phyloP scores from a whole-genome alignment of 2,888 invertebrate genomes.

The Nematopogon swammerdamellus region DNA sequence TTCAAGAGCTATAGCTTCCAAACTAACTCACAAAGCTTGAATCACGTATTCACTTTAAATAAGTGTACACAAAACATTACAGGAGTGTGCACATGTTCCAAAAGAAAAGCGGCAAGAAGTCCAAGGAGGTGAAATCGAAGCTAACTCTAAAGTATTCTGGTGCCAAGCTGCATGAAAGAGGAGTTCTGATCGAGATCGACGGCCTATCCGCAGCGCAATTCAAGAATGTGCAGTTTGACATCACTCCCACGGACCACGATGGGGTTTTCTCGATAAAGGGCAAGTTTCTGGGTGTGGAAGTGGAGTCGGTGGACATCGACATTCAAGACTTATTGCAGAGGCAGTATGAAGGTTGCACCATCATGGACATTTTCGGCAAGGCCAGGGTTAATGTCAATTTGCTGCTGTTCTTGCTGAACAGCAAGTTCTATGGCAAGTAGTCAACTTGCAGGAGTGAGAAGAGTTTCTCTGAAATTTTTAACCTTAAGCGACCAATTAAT shows the following conservation, averaged over 20 bases:
- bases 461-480: not conserved
- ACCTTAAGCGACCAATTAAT: not conserved
- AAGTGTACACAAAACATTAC: too few species aligned
- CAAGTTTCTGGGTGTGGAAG: conserved; percentile 73
- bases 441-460: conserved; percentile 9
- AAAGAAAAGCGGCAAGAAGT: conserved; percentile 26
- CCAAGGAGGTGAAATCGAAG: conserved; percentile 51
- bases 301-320: conserved; percentile 69
- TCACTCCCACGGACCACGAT: conserved; percentile 61
- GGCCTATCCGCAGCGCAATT: conserved; percentile 65
- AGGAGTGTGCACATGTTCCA: conserved; percentile 57
- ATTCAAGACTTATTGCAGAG: conserved; percentile 71
- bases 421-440: conserved; percentile 69
- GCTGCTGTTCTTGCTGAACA: conserved; percentile 68
- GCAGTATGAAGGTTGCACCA: conserved; percentile 72
- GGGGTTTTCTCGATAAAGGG: conserved; percentile 69
- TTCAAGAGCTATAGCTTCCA: too few species aligned
- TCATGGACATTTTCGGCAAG: conserved; percentile 76
- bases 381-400: conserved; percentile 76
- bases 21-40: too few species aligned
- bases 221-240: conserved; percentile 74
- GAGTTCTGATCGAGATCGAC: conserved; percentile 67
- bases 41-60: too few species aligned
- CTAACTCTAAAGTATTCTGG: conserved; percentile 64
- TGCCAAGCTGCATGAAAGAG: conserved; percentile 66